These are phyloP conservation scores for Micropterix aruncella DNA, from an alignment of 2,888 invertebrate genomes.

Conservation along the genomic window DNA sequence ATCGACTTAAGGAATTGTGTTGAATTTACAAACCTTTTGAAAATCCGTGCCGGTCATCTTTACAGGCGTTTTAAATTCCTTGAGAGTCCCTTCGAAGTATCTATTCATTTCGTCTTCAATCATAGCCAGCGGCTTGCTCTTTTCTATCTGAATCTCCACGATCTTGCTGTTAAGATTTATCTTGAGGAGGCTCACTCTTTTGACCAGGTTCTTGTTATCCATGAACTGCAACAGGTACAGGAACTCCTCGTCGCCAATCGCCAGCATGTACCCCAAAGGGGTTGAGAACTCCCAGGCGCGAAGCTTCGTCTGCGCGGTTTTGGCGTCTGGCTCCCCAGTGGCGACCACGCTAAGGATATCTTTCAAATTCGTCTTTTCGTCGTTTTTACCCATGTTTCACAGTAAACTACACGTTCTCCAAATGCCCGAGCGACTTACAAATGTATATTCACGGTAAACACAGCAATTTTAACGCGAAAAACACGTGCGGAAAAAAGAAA, in stretches of 20 bases:
- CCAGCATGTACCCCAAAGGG: constrained; percentile 22
- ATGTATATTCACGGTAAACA: no score
- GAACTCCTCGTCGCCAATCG: constrained; percentile 23
- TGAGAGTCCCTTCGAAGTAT: constrained; percentile 17
- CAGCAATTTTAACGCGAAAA: no score
- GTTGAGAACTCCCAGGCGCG: background rate
- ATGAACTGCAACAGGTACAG: constrained; percentile 23
- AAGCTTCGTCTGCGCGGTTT: background rate
- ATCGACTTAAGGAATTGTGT: no score
- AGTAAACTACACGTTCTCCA: no score
- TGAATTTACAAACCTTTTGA: constrained; percentile 27
- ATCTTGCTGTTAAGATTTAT: constrained; percentile 4
- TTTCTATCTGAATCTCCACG: constrained; percentile 2
- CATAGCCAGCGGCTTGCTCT: constrained; percentile 1
- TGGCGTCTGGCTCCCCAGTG: background rate
- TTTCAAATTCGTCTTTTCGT: background rate
- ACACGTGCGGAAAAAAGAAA: no score
- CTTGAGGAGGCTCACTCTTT: constrained; percentile 7
- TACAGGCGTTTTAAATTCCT: constrained; percentile 24
- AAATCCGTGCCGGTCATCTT: constrained; percentile 28
- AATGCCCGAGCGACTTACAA: no score
- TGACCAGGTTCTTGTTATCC: constrained; percentile 24
- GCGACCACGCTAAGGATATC: background rate
- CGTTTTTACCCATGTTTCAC: background rate
- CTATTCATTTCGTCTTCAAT: constrained; percentile 10